A percentile compares a stretch with the other conserved stretches of the same genome.
Conservation (phyloP, 1,140 invertebrate species). For the Drosophila prosaltans region DNA sequence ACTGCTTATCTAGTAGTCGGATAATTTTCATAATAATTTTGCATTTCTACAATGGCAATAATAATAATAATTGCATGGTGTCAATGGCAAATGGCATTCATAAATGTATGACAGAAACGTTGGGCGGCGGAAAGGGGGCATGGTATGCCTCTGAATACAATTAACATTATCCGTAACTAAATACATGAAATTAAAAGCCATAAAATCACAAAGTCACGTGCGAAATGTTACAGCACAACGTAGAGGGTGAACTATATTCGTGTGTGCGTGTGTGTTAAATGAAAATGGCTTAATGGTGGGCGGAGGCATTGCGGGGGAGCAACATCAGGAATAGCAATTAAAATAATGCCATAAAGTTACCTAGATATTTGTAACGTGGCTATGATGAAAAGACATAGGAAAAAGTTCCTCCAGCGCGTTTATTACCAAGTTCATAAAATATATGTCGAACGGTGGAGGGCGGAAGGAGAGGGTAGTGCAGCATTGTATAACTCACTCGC, state of each 20-base stretch:
- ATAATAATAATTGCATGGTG: conserved; percentile 31
- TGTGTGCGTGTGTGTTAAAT: not conserved
- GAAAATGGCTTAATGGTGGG: not conserved
- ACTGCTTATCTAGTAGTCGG: not conserved
- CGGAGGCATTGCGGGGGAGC: not conserved
- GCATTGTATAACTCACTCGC: conserved; percentile 24
- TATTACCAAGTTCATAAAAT: not conserved
- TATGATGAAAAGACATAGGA: not conserved
- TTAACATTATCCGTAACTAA: conserved; percentile 80
- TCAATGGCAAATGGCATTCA: conserved; percentile 27
- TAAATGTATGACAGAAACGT: conserved; percentile 8
- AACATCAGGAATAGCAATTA: conserved; percentile 70
- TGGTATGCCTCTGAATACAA: conserved; percentile 55
- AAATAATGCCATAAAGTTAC: conserved; percentile 74
- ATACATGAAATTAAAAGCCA: conserved; percentile 80
- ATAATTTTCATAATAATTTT: conserved; percentile 8
- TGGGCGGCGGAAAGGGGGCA: not conserved
- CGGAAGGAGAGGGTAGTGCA: not conserved
- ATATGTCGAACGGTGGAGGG: no score
- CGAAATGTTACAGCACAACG: conserved; percentile 69
- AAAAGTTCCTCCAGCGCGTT: conserved; percentile 47
- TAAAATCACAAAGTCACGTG: conserved; percentile 80
- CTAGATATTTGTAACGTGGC: conserved; percentile 30
- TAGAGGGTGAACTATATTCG: not conserved
- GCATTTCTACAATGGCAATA: conserved; percentile 14